Base-by-base conservation (phyloP, 30 jellyfish, hydroid and myxozoan genomes). In the Morbakka virulenta region DNA sequence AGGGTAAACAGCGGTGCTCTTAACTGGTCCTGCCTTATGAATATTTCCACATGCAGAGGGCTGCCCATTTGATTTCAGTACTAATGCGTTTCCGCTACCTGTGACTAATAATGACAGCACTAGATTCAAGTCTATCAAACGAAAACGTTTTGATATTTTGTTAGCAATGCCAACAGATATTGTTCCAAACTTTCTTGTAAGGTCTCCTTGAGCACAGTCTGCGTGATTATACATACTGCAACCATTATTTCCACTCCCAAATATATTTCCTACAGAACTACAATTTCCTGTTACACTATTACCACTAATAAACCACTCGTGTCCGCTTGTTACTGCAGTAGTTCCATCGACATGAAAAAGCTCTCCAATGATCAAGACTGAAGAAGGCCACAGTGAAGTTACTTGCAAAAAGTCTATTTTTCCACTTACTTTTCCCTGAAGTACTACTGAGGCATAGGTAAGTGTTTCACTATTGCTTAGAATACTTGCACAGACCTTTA, bases 401-500 rank as follows among this genome's bases (percentile, higher is more conserved):
- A 61, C 63, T 79, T 91, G 98, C 61, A 91, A 25, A 66, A 91
- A 91, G 33, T 87, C 68, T 2, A 92, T 64, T 62, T 88, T 88
- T 17, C 98, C 98, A 51, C 92, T 93, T 28, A 92, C 82, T 9
- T 35, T 62, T 3, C 88, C 81, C 9, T 77, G 61, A 73, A 94
- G 62, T 13, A 64, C 70, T 51, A 95, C 96, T 4, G 81, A 28
- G 9, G 98, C 95, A 82, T 92, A 92, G 2, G 68, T 66, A 3
- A 34, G 84, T 28, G 33, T 67, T 34, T 36, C 69, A 50, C 69
- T 64, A 67, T 74, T 52, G n/a, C 91, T 91, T 11, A 88, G 83
- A 9, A 92, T 67, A 0, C 93, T 75, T 0, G 92, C 98, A 62
- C 98, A 92, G 4, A 88, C 98, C 62, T 66, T n/a, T n/a, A n/a